phyloP scores from a whole-genome alignment of 2,888 invertebrate species.

The Aphodius granarius region DNA sequence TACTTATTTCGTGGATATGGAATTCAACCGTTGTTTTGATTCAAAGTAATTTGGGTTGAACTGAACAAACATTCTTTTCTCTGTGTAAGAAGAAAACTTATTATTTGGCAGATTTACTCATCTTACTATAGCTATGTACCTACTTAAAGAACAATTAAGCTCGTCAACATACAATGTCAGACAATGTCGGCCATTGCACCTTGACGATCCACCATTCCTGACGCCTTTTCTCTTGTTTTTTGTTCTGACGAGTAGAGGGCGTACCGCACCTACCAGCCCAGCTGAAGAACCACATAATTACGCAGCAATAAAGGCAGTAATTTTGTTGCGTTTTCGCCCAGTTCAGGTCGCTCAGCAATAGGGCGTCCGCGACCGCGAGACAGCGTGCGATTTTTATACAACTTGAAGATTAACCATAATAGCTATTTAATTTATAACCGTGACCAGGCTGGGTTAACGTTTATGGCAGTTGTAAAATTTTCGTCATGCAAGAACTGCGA shows the following conservation, averaged over 20 bases:
- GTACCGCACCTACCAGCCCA: neutral
- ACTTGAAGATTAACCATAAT: neutral
- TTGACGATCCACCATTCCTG: neutral
- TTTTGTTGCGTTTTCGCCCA: neutral
- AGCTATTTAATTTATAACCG: neutral
- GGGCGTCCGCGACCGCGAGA: neutral
- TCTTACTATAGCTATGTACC: slow-evolving; percentile 29
- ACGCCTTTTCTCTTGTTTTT: neutral
- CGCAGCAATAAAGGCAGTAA: slow-evolving; percentile 4
- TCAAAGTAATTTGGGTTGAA: too few species aligned
- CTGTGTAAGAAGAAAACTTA: too few species aligned
- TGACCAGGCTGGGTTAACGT: neutral
- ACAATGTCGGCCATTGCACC: slow-evolving; percentile 12
- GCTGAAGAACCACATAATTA: neutral
- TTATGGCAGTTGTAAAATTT: neutral
- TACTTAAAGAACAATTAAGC: slow-evolving; percentile 17
- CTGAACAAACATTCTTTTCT: too few species aligned
- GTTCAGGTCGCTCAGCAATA: neutral
- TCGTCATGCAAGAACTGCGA: neutral
- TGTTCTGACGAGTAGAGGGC: neutral
- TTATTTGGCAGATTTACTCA: too few species aligned
- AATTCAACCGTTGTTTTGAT: too few species aligned
- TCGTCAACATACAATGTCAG: slow-evolving; percentile 14
- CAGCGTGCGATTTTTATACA: neutral
- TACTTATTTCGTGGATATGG: too few species aligned